Conservation (phyloP, 2,888 invertebrate species). For the Apamea sordens region DNA sequence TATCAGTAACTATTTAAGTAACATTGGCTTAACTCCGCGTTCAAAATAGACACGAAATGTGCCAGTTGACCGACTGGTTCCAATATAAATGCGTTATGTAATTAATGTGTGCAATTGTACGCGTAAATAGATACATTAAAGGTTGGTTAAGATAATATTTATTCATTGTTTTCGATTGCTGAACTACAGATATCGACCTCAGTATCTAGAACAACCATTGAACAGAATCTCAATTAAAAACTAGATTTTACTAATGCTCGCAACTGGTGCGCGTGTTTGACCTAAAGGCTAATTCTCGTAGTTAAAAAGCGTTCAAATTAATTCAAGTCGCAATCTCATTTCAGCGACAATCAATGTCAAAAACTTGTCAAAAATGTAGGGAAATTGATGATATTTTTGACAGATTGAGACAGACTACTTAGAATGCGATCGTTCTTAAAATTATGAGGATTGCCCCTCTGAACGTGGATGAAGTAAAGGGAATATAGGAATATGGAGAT, state of each 20-base stretch:
- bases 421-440: too few species aligned
- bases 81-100: constrained; percentile 63
- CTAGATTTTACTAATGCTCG: background rate
- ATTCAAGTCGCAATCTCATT: too few species aligned
- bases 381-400: too few species aligned
- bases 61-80: constrained; percentile 59
- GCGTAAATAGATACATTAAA: constrained; percentile 49
- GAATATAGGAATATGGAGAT: too few species aligned
- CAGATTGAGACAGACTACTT: too few species aligned
- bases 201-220: background rate
- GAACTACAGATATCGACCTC: background rate
- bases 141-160: constrained; percentile 9
- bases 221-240: background rate
- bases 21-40: constrained; percentile 27
- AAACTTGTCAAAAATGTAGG: too few species aligned
- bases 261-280: background rate
- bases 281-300: background rate
- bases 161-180: constrained; percentile 6
- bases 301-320: too few species aligned
- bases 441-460: too few species aligned
- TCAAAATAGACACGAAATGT: constrained; percentile 57
- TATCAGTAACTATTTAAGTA: constrained; percentile 48
- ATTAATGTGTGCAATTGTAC: constrained; percentile 32
- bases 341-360: too few species aligned
- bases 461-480: too few species aligned